Percentiles rank a stretch among this genome's conserved stretches.
phyloP scores from a whole-genome alignment of 2,113 vertebrate species.

The Tamias sibiricus region DNA sequence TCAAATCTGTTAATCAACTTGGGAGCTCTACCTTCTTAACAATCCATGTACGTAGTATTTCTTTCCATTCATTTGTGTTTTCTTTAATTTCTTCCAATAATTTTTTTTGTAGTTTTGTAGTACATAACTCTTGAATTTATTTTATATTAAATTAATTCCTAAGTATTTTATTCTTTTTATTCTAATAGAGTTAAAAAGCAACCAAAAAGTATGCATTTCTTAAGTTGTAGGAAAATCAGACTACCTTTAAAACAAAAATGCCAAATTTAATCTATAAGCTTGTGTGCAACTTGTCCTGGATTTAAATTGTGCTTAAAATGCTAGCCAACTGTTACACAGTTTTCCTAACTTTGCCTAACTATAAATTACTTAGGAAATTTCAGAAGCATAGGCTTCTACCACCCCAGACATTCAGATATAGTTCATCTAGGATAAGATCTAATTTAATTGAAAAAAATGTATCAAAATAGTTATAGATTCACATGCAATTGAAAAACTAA shows the following conservation, averaged over 20 bases:
- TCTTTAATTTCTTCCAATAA: neutral
- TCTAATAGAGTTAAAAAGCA: neutral
- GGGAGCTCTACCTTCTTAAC: neutral
- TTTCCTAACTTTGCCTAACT: neutral
- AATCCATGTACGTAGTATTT: neutral
- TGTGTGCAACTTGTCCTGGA: neutral
- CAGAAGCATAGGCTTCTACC: neutral
- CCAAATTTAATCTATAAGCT: neutral
- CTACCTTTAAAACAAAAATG: neutral
- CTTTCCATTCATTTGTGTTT: neutral
- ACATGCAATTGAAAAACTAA: neutral
- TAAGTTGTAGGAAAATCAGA: neutral
- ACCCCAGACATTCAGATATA: neutral
- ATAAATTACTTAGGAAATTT: neutral
- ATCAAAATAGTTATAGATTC: neutral
- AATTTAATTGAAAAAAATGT: neutral
- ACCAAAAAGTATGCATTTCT: neutral
- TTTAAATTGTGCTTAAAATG: neutral
- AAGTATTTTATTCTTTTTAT: constrained; percentile 31
- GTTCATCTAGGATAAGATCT: neutral
- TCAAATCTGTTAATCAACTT: neutral
- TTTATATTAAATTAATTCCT: neutral
- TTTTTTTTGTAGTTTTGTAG: neutral
- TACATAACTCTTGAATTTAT: neutral
- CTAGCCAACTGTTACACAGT: neutral